Base-by-base conservation (phyloP, 2,113 vertebrate genomes). In the Carassius auratus region DNA sequence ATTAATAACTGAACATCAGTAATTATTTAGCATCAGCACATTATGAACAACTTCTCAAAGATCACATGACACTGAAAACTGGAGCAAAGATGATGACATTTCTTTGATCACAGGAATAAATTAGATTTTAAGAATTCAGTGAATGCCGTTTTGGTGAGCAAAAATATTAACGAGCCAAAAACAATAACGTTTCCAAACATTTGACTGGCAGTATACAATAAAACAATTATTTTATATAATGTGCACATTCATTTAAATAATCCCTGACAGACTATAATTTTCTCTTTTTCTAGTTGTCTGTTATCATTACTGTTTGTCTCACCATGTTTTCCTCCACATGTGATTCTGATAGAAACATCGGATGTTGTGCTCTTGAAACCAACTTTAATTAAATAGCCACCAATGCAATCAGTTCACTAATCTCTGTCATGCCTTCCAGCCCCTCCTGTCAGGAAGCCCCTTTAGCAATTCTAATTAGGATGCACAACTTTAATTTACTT, bases 331-430 rank as follows among this genome's bases (percentile, higher is more conserved):
- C 48, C 38, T 42, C 50, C 6, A 19, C 26, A 87, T 12, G 4
- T 62, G 38, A 79, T n/a, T 61, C 45, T 61, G 55, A 42, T 0
- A 48, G 81, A 69, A 64, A 66, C n/a, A 10, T 26, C 57, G 38
- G 55, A 26, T 78, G 75, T 17, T 17, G 66, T 38, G 36, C 30
- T 84, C 50, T 73, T 48, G 8, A 59, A 50, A 50, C 3, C 69
- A 75, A 84, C 30, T 73, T 36, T 73, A 84, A 80, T 84, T 62
- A 84, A 74, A 59, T 50, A 78, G 42, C 76, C 68, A 76, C 69
- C 57, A 81, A 81, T 66, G 71, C 61, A 84, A 84, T 57, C 19
- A 80, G 80, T 66, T 69, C 13, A 61, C 45, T 64, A 33, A 68
- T 26, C 42, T 84, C 30, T 71, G 80, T 38, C 45, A 48, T 50